Evolutionary conservation across 2,888 invertebrate species (phyloP).

Genomic region (Rotaria macrura): DNA sequence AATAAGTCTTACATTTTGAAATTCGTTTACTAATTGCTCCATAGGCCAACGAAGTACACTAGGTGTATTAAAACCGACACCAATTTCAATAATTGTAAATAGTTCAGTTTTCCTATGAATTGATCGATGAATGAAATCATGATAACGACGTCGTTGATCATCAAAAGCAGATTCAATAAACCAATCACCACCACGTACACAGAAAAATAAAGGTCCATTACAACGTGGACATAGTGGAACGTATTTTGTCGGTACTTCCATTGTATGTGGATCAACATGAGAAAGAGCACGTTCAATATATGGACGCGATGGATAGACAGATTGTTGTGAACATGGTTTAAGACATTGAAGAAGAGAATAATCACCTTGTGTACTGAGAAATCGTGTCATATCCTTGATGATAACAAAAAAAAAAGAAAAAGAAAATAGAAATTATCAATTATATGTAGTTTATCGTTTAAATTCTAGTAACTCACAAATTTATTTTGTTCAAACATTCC

Average conservation of each 20-base stretch:
- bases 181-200: background rate
- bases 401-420: too few species aligned
- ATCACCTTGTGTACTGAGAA: conserved; percentile 12
- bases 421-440: too few species aligned
- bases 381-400: background rate
- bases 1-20: background rate
- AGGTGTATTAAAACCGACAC: conserved; percentile 6
- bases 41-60: conserved; percentile 13
- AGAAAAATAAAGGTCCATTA: background rate
- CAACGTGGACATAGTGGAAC: background rate
- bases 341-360: background rate
- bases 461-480: background rate
- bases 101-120: background rate
- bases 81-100: background rate
- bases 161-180: background rate
- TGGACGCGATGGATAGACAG: background rate
- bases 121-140: background rate
- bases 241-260: background rate
- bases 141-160: background rate
- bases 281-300: background rate
- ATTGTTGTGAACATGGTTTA: background rate
- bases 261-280: background rate
- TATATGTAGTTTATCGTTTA: background rate
- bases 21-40: background rate
- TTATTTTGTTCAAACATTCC: conserved; percentile 15